Conservation (phyloP, 1,140 invertebrate genomes). For the Aphelinus atriplicis region DNA sequence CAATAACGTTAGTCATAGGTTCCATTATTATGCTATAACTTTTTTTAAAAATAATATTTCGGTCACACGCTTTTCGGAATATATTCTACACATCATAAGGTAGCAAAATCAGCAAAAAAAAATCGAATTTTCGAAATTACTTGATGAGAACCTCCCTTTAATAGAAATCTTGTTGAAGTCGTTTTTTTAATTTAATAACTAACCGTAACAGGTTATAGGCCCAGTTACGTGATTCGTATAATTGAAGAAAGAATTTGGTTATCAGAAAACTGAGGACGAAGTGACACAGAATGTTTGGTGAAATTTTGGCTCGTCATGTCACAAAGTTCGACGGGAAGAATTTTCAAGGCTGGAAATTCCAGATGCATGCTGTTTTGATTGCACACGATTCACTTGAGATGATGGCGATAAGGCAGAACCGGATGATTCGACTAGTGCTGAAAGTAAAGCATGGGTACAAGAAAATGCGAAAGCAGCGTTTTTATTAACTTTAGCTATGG, state of each 20-base stretch:
- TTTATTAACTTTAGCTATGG: slow-evolving; percentile 34
- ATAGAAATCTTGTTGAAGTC: too few relatives aligned
- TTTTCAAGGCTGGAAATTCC: slow-evolving; percentile 41
- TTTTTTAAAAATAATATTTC: too few relatives aligned
- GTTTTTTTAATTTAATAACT: too few relatives aligned
- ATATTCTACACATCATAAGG: too few relatives aligned
- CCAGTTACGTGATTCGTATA: background rate
- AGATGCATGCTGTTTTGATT: slow-evolving; percentile 28
- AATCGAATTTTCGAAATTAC: too few relatives aligned
- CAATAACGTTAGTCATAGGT: too few relatives aligned
- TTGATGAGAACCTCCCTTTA: too few relatives aligned
- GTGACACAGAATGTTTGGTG: background rate
- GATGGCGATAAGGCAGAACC: slow-evolving; percentile 28
- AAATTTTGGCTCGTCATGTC: slow-evolving; percentile 9
- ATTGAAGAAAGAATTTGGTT: background rate
- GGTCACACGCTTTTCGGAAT: too few relatives aligned
- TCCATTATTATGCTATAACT: too few relatives aligned
- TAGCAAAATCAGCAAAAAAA: too few relatives aligned
- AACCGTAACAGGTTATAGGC: slow-evolving; percentile 4
- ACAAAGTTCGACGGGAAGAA: slow-evolving; percentile 42
- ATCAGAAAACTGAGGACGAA: background rate
- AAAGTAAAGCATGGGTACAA: slow-evolving; percentile 25
- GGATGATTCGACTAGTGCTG: background rate
- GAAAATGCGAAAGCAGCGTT: slow-evolving; percentile 36
- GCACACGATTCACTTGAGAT: slow-evolving; percentile 32